Base-by-base conservation (phyloP, 2,797 vertebrate species). In the Potorous gilbertii region DNA sequence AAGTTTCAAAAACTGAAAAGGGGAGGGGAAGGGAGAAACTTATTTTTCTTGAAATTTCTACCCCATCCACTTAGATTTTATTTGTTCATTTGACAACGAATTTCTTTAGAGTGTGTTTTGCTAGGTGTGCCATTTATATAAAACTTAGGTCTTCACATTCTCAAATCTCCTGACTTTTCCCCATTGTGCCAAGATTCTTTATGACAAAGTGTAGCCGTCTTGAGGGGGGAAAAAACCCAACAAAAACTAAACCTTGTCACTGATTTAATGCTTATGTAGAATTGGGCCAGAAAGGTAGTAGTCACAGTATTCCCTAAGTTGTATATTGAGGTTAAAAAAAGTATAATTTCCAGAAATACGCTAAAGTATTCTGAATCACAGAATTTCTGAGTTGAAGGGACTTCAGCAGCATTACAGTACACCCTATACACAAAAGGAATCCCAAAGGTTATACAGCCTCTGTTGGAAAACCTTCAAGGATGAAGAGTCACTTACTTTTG, bases 51-150 rank as follows among this genome's bases (percentile, higher is more conserved):
- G 34, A 16, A 31, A 31, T 50, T 74, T 57, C 9, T 3, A 66
- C 1, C 40, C 54, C 54, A 40, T 28, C 40, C 56, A 56, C 24
- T 27, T 34, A 90, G 1, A 81, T 92, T 56, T 92, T 91, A 55
- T 54, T 95, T 92, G 24, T 40, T 96, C 81, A 59, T 4, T 92
- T 93, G 54, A 96, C 90, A 96, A 18, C 14, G 59, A 93, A 90
- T 94, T 94, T 96, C 34, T 90, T 16, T 94, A 57, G 52, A 90
- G 0, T 62, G 18, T 66, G 24, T 90, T 92, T 94, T 11, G 3
- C 55, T 95, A 74, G 62, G 5, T 74, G 13, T 74, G 34, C 34
- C 34, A 18, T n/a, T 66, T 66, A 14, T 66, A 66, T n/a, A 66
- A 66, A 66, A 66, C 13, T 66, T n/a, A 74, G 14, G 16, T 40